Percentiles rank a stretch among this genome's conserved stretches.
These are phyloP conservation scores for Popillia japonica DNA, from an alignment of 1,140 invertebrate genomes.

Conservation along the genomic window DNA sequence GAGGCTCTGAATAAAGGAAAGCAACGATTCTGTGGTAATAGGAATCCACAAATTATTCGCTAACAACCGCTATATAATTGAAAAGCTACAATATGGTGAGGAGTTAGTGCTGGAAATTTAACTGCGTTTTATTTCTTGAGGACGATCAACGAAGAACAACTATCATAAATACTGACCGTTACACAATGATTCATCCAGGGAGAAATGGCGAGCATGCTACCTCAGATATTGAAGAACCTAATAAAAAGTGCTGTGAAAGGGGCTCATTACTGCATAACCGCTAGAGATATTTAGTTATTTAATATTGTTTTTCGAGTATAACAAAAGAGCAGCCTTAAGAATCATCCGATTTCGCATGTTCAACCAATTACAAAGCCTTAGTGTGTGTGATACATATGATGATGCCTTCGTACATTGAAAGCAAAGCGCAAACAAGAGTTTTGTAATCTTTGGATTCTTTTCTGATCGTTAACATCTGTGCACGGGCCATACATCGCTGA, in stretches of 20 bases:
- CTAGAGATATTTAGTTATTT: constrained; percentile 18
- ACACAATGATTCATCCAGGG: background rate
- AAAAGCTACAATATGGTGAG: background rate
- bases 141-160: background rate
- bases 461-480: too few species aligned
- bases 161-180: background rate
- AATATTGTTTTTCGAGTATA: constrained; percentile 12
- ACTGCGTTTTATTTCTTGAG: background rate
- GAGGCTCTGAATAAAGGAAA: background rate
- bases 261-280: constrained; percentile 15
- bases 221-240: constrained; percentile 24
- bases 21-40: background rate
- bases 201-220: background rate
- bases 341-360: too few species aligned
- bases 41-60: background rate
- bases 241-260: constrained; percentile 39
- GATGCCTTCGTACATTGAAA: too few species aligned
- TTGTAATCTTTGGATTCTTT: too few species aligned
- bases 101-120: background rate
- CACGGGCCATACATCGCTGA: too few species aligned
- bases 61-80: background rate
- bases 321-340: too few species aligned
- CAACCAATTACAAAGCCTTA: too few species aligned
- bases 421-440: too few species aligned
- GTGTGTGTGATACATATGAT: too few species aligned